Percentiles rank a stretch among this genome's conserved stretches.
These are phyloP conservation scores for Nasonia oneida DNA, from an alignment of 2,888 invertebrate species.

Conservation along the genomic window DNA sequence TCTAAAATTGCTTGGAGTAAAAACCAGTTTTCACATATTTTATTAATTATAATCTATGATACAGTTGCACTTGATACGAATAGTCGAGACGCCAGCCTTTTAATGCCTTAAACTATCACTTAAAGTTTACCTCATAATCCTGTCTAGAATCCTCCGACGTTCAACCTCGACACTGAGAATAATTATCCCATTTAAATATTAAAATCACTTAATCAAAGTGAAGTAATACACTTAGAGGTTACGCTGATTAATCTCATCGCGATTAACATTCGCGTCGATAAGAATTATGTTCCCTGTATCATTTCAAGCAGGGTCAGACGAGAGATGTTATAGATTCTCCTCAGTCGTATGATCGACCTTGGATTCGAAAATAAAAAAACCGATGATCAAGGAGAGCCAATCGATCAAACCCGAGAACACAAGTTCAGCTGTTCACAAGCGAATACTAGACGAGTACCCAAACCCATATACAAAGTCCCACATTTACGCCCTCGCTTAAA, in stretches of 20 bases:
- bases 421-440: too few species aligned
- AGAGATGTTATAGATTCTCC: background rate
- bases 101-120: background rate
- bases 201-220: constrained; percentile 10
- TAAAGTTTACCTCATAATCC: background rate
- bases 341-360: background rate
- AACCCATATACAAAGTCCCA: background rate
- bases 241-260: constrained; percentile 11
- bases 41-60: too few species aligned
- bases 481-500: background rate
- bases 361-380: background rate
- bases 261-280: constrained; percentile 15
- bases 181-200: background rate
- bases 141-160: background rate
- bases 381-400: background rate
- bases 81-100: too few species aligned
- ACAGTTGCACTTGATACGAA: too few species aligned
- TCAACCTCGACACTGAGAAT: background rate
- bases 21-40: background rate
- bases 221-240: constrained; percentile 27
- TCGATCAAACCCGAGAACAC: background rate
- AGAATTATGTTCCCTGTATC: background rate
- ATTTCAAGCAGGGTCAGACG: background rate
- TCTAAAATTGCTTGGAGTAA: background rate
- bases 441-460: background rate